Evolutionary conservation across 1,140 invertebrate species (phyloP).

Genomic region (Zaprionus gabonicus): DNA sequence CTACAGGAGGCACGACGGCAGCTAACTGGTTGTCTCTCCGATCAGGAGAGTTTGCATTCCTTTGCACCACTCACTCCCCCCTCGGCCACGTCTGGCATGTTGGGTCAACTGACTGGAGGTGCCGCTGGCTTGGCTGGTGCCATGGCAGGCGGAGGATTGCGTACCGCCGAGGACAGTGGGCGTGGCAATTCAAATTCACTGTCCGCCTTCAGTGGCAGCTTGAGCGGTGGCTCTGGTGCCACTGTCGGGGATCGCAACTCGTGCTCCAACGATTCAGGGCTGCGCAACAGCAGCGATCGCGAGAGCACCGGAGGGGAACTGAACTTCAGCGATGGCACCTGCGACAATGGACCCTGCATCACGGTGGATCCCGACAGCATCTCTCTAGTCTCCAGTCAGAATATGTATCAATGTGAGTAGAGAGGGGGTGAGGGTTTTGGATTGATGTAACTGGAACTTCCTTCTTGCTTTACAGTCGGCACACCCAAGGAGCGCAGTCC

Average conservation of each 20-base stretch:
- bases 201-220: slow-evolving; percentile 84
- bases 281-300: slow-evolving; percentile 91
- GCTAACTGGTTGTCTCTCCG: slow-evolving; percentile 90
- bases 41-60: slow-evolving; percentile 89
- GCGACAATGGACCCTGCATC: slow-evolving; percentile 83
- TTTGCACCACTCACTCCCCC: slow-evolving; percentile 85
- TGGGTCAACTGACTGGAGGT: slow-evolving; percentile 84
- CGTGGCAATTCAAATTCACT: slow-evolving; percentile 85
- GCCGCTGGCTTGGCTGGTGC: slow-evolving; percentile 86
- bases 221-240: slow-evolving; percentile 86
- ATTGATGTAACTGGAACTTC: background rate
- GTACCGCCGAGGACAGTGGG: slow-evolving; percentile 86
- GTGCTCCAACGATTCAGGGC: slow-evolving; percentile 93
- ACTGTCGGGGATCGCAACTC: slow-evolving; percentile 89
- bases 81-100: slow-evolving; percentile 77
- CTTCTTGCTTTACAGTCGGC: slow-evolving; percentile 86
- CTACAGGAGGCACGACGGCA: slow-evolving; percentile 91
- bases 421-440: background rate
- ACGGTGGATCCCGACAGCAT: slow-evolving; percentile 84
- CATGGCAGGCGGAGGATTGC: slow-evolving; percentile 64
- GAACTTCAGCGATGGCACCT: slow-evolving; percentile 83
- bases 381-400: slow-evolving; percentile 85
- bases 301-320: slow-evolving; percentile 88
- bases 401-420: slow-evolving; percentile 92
- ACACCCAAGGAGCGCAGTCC: slow-evolving; percentile 93